Conservation (phyloP, 2,113 vertebrate species). For the Patagioenas fasciata region DNA sequence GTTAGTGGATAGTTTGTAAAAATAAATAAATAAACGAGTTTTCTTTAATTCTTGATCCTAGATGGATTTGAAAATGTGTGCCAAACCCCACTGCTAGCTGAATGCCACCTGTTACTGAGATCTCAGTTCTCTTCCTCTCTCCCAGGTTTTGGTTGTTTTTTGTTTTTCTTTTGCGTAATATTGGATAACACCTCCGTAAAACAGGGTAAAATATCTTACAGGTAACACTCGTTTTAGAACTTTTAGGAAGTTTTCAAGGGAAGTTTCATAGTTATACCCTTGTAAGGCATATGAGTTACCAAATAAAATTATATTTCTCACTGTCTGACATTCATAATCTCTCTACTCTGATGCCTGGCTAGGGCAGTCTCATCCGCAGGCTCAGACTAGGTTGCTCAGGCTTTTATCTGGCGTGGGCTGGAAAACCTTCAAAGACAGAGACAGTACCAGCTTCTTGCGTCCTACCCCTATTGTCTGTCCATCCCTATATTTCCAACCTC, state of each 20-base stretch:
- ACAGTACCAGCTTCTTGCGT: not conserved
- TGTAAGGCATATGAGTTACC: not conserved
- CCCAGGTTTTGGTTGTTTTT: too few relatives aligned
- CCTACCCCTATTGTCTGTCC: not conserved
- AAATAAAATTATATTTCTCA: not conserved
- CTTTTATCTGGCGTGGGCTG: rapidly evolving
- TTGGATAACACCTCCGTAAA: not conserved
- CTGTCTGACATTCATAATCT: not conserved
- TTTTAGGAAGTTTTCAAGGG: not conserved
- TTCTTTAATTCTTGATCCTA: not conserved
- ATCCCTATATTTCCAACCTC: not conserved
- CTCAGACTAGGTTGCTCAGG: not conserved
- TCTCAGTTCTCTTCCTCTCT: not conserved
- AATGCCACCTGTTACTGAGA: not conserved
- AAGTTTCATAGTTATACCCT: not conserved
- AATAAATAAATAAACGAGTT: not conserved
- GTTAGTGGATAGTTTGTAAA: not conserved
- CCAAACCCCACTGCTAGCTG: not conserved
- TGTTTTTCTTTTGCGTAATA: not conserved
- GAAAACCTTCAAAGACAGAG: not conserved
- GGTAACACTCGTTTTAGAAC: not conserved
- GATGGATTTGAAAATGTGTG: not conserved
- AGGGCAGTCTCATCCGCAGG: not conserved
- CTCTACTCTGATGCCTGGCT: rapidly evolving
- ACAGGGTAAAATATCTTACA: not conserved